A percentile compares a stretch with the other conserved stretches of the same genome.
phyloP scores from a whole-genome alignment of 2,888 invertebrate genomes.

The Epistrophe grossulariae region DNA sequence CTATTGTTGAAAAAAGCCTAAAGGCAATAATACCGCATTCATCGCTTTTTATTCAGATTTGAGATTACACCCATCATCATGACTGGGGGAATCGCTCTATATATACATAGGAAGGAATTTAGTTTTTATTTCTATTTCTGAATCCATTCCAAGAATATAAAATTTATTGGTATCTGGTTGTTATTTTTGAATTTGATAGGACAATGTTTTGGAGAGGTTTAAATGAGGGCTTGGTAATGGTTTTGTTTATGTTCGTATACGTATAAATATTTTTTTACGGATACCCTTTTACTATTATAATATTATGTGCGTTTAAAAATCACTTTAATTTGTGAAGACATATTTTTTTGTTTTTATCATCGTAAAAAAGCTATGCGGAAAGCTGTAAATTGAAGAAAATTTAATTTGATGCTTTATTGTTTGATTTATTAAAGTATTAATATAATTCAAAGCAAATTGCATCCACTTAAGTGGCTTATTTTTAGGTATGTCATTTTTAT shows the following conservation, averaged over 20 bases:
- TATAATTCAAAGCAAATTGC: conserved; percentile 10
- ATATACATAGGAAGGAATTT: background rate
- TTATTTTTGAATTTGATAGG: conserved; percentile 67
- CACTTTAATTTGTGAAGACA: conserved; percentile 33
- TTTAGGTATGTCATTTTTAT: background rate
- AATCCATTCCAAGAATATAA: conserved; percentile 20
- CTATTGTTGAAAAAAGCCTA: conserved; percentile 42
- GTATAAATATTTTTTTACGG: conserved; percentile 45
- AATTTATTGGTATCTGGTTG: conserved; percentile 62
- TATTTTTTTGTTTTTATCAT: background rate
- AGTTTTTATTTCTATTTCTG: background rate
- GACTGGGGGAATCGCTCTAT: conserved; percentile 24
- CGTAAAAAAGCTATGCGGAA: background rate
- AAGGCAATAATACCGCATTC: conserved; percentile 37
- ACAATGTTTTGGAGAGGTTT: conserved; percentile 46
- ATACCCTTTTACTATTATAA: conserved; percentile 45
- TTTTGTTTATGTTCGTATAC: conserved; percentile 45
- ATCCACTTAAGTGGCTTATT: background rate
- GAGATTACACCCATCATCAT: conserved; percentile 10
- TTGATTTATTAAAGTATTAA: background rate
- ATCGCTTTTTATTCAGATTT: conserved; percentile 38
- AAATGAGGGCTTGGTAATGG: conserved; percentile 12
- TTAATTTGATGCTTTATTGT: background rate
- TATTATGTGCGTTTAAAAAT: conserved; percentile 58
- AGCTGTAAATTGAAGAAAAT: conserved; percentile 46